Conservation (phyloP, 23 tunicate species). For the Diplosoma virens region DNA sequence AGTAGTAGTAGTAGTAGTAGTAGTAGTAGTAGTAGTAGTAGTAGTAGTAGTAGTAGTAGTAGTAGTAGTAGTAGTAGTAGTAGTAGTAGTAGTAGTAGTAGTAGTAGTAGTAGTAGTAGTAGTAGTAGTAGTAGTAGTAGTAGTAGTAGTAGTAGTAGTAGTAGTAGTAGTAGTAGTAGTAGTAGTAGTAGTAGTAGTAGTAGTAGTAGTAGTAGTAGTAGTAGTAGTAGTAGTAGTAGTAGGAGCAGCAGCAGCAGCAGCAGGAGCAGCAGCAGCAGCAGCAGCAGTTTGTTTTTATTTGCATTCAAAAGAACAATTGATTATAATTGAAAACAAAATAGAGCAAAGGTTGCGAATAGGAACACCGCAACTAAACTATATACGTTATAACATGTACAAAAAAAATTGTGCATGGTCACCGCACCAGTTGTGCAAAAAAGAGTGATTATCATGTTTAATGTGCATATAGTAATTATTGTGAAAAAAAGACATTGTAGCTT, state of each 20-base stretch:
- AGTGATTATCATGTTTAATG: too few species aligned
- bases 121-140: slow-evolving; percentile 13
- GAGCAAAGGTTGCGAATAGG: too few species aligned
- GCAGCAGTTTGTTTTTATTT: too few species aligned
- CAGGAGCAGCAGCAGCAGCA: not conserved
- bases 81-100: slow-evolving; percentile 11
- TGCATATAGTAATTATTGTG: too few species aligned
- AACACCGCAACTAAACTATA: too few species aligned
- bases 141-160: not conserved
- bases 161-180: not conserved
- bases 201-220: not conserved
- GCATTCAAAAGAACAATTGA: too few species aligned
- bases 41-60: slow-evolving; percentile 16
- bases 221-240: not conserved
- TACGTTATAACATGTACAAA: too few species aligned
- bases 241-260: slow-evolving; percentile 6
- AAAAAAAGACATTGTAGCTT: too few species aligned
- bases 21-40: not conserved
- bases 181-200: slow-evolving; percentile 1
- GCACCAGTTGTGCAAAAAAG: too few species aligned
- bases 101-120: slow-evolving; percentile 11
- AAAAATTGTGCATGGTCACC: too few species aligned
- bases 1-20: not conserved
- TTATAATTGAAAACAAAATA: too few species aligned
- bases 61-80: not conserved